Percentiles rank a stretch among this genome's conserved stretches.
Conservation (phyloP, 1,140 invertebrate genomes). For the Drosophila prosaltans region DNA sequence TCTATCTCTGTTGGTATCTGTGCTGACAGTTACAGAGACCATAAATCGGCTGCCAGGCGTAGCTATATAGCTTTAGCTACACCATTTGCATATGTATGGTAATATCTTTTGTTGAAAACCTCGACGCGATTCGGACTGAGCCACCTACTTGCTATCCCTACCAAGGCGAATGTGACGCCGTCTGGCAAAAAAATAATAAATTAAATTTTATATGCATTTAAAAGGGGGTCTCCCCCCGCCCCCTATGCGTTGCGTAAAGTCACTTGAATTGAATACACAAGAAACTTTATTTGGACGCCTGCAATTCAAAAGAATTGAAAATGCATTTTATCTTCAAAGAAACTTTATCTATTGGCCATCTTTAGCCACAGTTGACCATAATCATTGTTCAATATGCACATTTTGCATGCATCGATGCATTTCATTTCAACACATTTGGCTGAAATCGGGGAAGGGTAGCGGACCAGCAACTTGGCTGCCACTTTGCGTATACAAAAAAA, state of each 20-base stretch:
- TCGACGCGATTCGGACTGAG: slow-evolving; percentile 7
- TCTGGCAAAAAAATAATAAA: slow-evolving; percentile 13
- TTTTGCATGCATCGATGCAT: slow-evolving; percentile 53
- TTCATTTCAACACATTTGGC: slow-evolving; percentile 37
- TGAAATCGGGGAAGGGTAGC: slow-evolving; percentile 41
- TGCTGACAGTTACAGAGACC: background rate
- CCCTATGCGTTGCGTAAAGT: too few relatives aligned
- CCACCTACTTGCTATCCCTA: slow-evolving; percentile 13
- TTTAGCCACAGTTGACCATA: slow-evolving; percentile 11
- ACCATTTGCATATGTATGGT: slow-evolving; percentile 29
- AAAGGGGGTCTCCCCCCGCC: too few relatives aligned
- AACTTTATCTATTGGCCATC: slow-evolving; percentile 22
- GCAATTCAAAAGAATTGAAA: too few relatives aligned
- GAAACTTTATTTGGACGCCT: slow-evolving; percentile 50
- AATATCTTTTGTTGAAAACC: slow-evolving; percentile 1
- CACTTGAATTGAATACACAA: background rate
- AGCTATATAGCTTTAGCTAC: background rate
- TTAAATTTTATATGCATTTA: slow-evolving; percentile 26
- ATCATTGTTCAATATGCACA: slow-evolving; percentile 38
- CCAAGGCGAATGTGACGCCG: background rate
- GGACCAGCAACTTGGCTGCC: slow-evolving; percentile 13
- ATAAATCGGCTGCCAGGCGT: slow-evolving; percentile 5
- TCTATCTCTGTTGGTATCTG: background rate
- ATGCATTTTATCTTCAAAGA: background rate
- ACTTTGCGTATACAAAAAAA: background rate